Evolutionary conservation across 2,888 invertebrate genomes (phyloP).

Genomic region (Campoplex nolae): DNA sequence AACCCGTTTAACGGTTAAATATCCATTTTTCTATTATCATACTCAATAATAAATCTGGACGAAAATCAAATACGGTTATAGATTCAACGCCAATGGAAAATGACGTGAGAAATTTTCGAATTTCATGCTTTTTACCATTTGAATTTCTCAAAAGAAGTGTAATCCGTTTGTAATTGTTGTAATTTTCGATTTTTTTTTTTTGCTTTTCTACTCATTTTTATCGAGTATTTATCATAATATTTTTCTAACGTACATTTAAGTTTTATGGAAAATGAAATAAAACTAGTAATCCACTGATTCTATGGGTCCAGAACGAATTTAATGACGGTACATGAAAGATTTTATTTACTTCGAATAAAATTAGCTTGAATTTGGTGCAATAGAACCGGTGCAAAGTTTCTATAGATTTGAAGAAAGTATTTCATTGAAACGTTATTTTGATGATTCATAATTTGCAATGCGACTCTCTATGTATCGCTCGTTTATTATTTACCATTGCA

Average conservation of each 20-base stretch:
- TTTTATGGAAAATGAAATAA: background rate
- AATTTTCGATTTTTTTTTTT: background rate
- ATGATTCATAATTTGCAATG: background rate
- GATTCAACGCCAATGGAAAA: background rate
- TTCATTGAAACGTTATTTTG: background rate
- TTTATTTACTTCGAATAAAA: background rate
- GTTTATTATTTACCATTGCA: constrained; percentile 46
- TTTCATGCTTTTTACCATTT: background rate
- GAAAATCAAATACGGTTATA: background rate
- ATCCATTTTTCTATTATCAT: constrained; percentile 23
- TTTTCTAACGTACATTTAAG: background rate
- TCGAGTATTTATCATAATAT: background rate
- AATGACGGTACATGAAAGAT: background rate
- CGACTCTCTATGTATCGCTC: constrained; percentile 32
- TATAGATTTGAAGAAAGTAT: background rate
- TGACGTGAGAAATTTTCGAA: too few species aligned
- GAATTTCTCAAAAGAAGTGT: background rate
- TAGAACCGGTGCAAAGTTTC: background rate
- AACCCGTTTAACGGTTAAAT: constrained; percentile 38
- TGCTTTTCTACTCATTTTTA: background rate
- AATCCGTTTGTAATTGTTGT: too few species aligned
- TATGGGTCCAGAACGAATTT: background rate
- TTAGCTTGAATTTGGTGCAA: background rate
- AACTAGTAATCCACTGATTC: background rate
- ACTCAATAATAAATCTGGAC: constrained; percentile 4